Conservation (phyloP, 2,113 vertebrate species). For the Potamarius usumacintae region DNA sequence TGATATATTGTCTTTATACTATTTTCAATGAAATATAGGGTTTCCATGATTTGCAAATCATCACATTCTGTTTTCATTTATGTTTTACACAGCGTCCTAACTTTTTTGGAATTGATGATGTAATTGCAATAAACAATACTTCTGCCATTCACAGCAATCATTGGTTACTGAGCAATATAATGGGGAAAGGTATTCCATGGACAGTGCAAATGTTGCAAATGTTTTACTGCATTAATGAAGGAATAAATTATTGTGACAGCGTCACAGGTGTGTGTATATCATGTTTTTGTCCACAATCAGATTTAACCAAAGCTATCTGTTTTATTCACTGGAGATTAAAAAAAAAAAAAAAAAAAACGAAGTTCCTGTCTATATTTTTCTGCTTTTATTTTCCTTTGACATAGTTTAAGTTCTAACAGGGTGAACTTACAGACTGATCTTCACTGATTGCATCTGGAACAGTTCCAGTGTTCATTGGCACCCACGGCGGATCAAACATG, state of each 20-base stretch:
- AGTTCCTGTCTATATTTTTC: not conserved
- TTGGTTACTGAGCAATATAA: not conserved
- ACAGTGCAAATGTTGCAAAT: not conserved
- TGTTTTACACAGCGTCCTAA: no score
- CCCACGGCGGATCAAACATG: constrained; percentile 98
- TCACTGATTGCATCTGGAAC: constrained; percentile 97
- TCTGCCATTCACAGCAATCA: not conserved
- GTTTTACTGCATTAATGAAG: not conserved
- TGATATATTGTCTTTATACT: no score
- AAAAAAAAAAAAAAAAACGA: not conserved
- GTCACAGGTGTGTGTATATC: not conserved
- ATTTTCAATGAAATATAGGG: no score
- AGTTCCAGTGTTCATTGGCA: constrained; percentile 93
- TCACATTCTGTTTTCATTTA: no score
- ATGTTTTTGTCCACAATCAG: not conserved
- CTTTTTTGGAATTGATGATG: no score
- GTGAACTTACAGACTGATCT: constrained; percentile 92
- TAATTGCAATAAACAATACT: not conserved
- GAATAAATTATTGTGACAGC: not conserved
- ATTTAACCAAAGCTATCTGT: not conserved
- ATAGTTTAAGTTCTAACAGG: not conserved
- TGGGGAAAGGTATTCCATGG: not conserved
- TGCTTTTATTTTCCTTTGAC: not conserved
- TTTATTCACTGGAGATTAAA: not conserved
- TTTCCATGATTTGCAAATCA: no score